Conservation (phyloP, 1,140 invertebrate genomes). For the Lasaia peninsularis region DNA sequence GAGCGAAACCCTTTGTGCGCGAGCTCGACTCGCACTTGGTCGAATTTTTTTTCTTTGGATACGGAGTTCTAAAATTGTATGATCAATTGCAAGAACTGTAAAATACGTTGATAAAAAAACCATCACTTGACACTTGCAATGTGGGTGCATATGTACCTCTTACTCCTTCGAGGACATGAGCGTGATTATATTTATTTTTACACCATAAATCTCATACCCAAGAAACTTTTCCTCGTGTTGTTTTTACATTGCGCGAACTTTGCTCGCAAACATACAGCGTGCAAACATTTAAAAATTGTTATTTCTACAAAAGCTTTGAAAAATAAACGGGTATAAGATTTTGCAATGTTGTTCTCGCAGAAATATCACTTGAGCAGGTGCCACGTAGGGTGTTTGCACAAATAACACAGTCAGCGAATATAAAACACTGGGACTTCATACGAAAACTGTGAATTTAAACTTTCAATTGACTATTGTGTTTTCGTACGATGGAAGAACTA, state of each 20-base stretch:
- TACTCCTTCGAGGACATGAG: too few species aligned
- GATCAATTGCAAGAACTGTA: too few species aligned
- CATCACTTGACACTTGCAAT: too few species aligned
- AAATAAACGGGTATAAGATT: slow-evolving; percentile 37
- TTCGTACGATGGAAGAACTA: not conserved
- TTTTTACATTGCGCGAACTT: slow-evolving; percentile 29
- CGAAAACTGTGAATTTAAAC: slow-evolving; percentile 36
- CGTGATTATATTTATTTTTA: too few species aligned
- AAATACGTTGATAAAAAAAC: too few species aligned
- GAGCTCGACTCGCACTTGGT: too few species aligned
- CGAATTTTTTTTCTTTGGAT: too few species aligned
- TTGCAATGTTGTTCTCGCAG: slow-evolving; percentile 42
- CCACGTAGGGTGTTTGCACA: slow-evolving; percentile 35
- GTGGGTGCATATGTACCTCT: too few species aligned
- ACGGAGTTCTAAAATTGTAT: too few species aligned
- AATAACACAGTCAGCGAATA: slow-evolving; percentile 38
- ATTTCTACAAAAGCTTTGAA: slow-evolving; percentile 25
- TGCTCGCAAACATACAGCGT: not conserved
- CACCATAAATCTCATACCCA: not conserved
- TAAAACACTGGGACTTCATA: slow-evolving; percentile 33
- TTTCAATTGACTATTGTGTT: slow-evolving; percentile 2
- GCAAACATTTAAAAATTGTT: slow-evolving; percentile 22
- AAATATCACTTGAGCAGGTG: slow-evolving; percentile 41
- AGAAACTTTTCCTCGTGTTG: slow-evolving; percentile 24
- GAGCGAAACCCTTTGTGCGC: too few species aligned